Evolutionary conservation across 2,113 vertebrate genomes (phyloP).

Genomic region (Cathartes aura): DNA sequence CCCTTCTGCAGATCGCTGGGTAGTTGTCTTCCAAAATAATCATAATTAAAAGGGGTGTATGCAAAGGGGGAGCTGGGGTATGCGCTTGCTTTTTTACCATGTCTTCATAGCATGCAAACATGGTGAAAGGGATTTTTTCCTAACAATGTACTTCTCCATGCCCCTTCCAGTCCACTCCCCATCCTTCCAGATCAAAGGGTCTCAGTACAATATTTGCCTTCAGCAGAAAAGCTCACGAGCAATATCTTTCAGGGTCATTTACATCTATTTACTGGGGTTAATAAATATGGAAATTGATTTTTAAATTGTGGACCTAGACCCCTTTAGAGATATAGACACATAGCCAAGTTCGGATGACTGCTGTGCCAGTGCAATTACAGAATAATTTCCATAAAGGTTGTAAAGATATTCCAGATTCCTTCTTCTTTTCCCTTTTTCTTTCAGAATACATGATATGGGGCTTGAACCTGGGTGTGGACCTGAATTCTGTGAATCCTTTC

Average conservation of each 20-base stretch:
- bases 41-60: not conserved
- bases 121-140: not conserved
- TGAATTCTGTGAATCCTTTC: not conserved
- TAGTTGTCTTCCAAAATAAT: not conserved
- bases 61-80: not conserved
- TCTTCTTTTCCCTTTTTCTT: not conserved
- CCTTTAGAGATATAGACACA: not conserved
- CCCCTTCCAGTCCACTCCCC: not conserved
- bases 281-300: constrained; percentile 18
- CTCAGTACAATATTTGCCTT: constrained; percentile 11
- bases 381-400: not conserved
- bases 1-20: not conserved
- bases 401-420: not conserved
- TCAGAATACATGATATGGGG: not conserved
- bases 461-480: not conserved
- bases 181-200: constrained; percentile 44
- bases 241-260: not conserved
- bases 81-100: not conserved
- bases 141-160: not conserved
- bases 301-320: not conserved
- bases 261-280: not conserved
- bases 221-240: not conserved
- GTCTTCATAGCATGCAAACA: constrained; percentile 12
- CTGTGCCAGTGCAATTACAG: not conserved
- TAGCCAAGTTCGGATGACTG: not conserved